These are phyloP conservation scores for Neuroscelio doddi DNA, from an alignment of 2,888 invertebrate species.

Conservation along the genomic window DNA sequence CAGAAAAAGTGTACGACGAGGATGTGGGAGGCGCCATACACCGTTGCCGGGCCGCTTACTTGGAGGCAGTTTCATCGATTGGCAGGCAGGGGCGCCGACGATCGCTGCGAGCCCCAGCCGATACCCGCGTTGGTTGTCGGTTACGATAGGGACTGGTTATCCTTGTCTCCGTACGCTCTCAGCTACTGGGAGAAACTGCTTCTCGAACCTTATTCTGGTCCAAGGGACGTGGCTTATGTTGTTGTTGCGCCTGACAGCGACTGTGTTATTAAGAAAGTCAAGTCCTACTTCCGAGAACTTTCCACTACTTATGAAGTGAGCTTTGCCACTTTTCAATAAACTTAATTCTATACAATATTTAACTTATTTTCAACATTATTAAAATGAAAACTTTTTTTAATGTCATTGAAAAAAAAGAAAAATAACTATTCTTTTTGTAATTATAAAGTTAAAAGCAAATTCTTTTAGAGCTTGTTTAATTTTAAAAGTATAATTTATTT, in stretches of 20 bases:
- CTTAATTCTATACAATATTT: neutral
- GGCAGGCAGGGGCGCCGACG: slow-evolving; percentile 94
- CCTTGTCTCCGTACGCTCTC: slow-evolving; percentile 94
- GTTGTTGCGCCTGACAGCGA: slow-evolving; percentile 96
- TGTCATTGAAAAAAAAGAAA: too few species aligned
- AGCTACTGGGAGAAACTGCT: slow-evolving; percentile 97
- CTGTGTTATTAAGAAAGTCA: slow-evolving; percentile 83
- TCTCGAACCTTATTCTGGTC: slow-evolving; percentile 97
- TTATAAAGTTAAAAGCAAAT: neutral
- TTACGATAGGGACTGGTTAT: slow-evolving; percentile 95
- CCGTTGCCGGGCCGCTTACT: slow-evolving; percentile 96
- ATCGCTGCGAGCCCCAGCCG: slow-evolving; percentile 97
- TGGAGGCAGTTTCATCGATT: slow-evolving; percentile 98
- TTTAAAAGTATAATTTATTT: neutral
- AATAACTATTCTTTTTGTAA: neutral
- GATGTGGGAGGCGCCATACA: slow-evolving; percentile 94
- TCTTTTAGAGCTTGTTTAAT: too few species aligned
- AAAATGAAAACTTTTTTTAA: too few species aligned
- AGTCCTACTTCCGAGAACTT: slow-evolving; percentile 92
- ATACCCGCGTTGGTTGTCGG: slow-evolving; percentile 95
- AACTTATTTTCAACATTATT: too few species aligned
- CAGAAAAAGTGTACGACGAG: slow-evolving; percentile 92
- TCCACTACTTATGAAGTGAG: slow-evolving; percentile 90
- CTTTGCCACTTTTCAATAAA: slow-evolving; percentile 7
- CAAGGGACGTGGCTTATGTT: slow-evolving; percentile 94